A percentile compares a stretch with the other conserved stretches of the same genome.
phyloP scores from a whole-genome alignment of 2,888 invertebrate genomes.

The Phytoseiulus persimilis region DNA sequence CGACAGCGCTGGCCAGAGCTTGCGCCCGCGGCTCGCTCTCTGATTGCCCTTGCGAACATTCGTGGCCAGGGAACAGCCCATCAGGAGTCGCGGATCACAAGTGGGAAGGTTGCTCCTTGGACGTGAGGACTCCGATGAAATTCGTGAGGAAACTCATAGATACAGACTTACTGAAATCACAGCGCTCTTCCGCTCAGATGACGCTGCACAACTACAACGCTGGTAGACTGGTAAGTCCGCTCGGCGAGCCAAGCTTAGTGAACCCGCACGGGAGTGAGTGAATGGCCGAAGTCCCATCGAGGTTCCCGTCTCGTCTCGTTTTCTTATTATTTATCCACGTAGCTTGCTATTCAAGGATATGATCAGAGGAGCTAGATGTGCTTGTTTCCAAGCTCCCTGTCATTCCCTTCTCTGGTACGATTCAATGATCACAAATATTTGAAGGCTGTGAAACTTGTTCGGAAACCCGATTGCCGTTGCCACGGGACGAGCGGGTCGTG shows the following conservation, averaged over 20 bases:
- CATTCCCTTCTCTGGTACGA: too few species aligned
- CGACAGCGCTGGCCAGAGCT: background rate
- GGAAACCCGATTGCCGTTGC: background rate
- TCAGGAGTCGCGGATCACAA: background rate
- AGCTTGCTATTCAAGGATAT: too few species aligned
- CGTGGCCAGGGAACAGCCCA: background rate
- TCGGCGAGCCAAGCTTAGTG: background rate
- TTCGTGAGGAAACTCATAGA: background rate
- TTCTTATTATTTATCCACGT: too few species aligned
- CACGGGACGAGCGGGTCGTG: constrained; percentile 23
- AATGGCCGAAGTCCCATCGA: too few species aligned
- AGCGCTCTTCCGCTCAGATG: background rate
- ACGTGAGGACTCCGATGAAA: background rate
- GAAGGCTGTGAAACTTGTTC: background rate
- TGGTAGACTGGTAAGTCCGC: background rate
- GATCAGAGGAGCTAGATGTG: too few species aligned
- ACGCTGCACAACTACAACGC: constrained; percentile 12
- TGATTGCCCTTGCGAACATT: constrained; percentile 18
- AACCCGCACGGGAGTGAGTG: too few species aligned
- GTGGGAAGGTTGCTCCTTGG: constrained; percentile 15
- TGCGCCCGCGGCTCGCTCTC: constrained; percentile 18
- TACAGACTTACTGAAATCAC: background rate
- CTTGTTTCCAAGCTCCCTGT: too few species aligned
- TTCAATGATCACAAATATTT: background rate
- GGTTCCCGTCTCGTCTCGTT: too few species aligned